Base-by-base conservation (phyloP, 53 echinoderm and acorn worm genomes). In the Luidia sarsii region DNA sequence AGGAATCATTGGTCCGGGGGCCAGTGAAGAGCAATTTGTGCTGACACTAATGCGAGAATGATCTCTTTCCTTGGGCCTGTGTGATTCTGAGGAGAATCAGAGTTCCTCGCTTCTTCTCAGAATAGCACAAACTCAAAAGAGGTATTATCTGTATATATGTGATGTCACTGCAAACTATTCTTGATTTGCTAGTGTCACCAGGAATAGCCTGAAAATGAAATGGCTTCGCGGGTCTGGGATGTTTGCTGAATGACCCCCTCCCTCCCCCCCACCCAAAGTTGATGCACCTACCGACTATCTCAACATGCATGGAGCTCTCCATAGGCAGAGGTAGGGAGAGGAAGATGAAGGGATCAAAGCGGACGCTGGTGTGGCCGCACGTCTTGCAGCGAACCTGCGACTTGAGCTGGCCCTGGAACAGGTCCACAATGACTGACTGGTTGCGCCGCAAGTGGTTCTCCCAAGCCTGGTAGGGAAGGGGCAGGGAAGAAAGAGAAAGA, bases 291-390 rank as follows among this genome's bases (percentile, higher is more conserved):
- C 99, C 99, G 9, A 94, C 87, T 19, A 99, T 99, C 83, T 99
- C 99, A 35, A 94, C 86, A 77, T 99, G 94, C 99, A 99, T 97
- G 55, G 99, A 99, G 87, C 99, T 99, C 60, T 99, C 99, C 93
- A 99, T 91, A 19, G 99, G 99, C 15, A 97, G 89, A 13, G 99
- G 99, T 55, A 99, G 39, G 3, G 99, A 99, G 16, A 99, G 87
- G 87, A 93, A 99, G 83, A 91, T 99, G 87, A 99, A 99, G 41
- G 99, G 99, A 51, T 99, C 99, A 87, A 99, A 99, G 33, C 91
- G 87, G 19, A 99, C 99, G 83, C 99, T 99, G 89, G 84, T 85
- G 66, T 94, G 91, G 9, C 91, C 94, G 39, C 94, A 94, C 10
- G 86, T 90, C 87, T 93, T 99, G 68, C 99, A 99, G 13, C 99